phyloP scores from a whole-genome alignment of 2,113 vertebrate species.

The Sisor rabdophorus region DNA sequence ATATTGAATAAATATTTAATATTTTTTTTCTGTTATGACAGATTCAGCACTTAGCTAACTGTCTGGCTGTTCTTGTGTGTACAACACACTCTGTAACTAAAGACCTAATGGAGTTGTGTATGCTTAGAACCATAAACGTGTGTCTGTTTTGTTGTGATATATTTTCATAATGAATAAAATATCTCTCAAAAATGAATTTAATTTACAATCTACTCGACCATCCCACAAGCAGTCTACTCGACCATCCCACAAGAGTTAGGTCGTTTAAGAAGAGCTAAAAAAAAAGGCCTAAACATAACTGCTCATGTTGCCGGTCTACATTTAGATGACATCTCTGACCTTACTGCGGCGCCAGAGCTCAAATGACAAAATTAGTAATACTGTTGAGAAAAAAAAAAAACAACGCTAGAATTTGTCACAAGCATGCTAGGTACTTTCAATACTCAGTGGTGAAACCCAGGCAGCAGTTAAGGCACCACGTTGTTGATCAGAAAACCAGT shows the following conservation, averaged over 20 bases:
- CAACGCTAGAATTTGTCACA: background rate
- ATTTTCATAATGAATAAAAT: too few species aligned
- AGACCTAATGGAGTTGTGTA: slow-evolving; percentile 17
- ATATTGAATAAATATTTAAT: slow-evolving; percentile 36
- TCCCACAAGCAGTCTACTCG: background rate
- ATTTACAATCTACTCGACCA: background rate
- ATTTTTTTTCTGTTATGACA: slow-evolving; percentile 19
- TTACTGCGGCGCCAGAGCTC: slow-evolving; percentile 10
- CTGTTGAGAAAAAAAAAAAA: background rate
- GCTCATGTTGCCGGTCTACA: background rate
- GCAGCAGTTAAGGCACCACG: background rate
- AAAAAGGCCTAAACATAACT: slow-evolving; percentile 25
- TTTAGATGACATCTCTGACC: slow-evolving; percentile 23
- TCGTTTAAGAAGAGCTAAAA: slow-evolving; percentile 6
- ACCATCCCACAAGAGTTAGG: too few species aligned
- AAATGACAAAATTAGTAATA: slow-evolving; percentile 23
- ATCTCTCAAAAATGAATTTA: background rate
- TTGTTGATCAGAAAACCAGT: too few species aligned
- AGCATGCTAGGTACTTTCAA: slow-evolving; percentile 16
- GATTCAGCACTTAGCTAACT: slow-evolving; percentile 3
- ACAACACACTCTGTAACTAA: background rate
- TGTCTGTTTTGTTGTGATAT: too few species aligned
- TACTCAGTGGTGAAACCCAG: background rate
- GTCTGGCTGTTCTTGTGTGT: background rate
- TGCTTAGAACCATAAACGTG: background rate